These are phyloP conservation scores for Acleris literana DNA, from an alignment of 2,888 invertebrate species.

Conservation along the genomic window DNA sequence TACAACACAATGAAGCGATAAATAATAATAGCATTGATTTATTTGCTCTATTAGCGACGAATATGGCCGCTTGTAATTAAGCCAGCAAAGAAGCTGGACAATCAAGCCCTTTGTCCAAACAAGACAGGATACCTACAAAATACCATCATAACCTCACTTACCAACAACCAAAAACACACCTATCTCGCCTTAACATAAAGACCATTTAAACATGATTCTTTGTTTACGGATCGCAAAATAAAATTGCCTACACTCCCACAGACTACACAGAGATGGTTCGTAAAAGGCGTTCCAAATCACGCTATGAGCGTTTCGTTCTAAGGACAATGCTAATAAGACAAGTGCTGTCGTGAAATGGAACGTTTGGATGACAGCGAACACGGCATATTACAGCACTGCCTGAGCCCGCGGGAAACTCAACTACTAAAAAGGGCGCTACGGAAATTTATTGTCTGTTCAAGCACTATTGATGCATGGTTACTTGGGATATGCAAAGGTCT, in stretches of 20 bases:
- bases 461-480: conserved; percentile 19
- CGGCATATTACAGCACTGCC: conserved; percentile 46
- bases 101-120: conserved; percentile 65
- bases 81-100: conserved; percentile 53
- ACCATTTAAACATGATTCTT: conserved; percentile 4
- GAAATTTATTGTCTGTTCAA: conserved; percentile 40
- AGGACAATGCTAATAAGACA: conserved; percentile 74
- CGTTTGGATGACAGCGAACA: conserved; percentile 68
- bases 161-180: conserved; percentile 34
- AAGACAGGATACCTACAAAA: conserved; percentile 51
- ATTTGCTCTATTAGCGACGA: conserved; percentile 26
- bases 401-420: conserved; percentile 22
- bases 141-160: conserved; percentile 40
- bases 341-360: conserved; percentile 61
- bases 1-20: conserved; percentile 51
- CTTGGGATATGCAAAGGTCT: conserved; percentile 6
- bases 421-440: conserved; percentile 39
- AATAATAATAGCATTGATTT: conserved; percentile 33
- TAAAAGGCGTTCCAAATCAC: conserved; percentile 73
- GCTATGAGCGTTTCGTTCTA: conserved; percentile 62
- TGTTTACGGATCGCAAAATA: conserved; percentile 34
- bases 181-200: conserved; percentile 38
- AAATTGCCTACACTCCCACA: conserved; percentile 44
- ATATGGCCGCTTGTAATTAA: conserved; percentile 61
- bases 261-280: conserved; percentile 50